A percentile compares a stretch with the other conserved stretches of the same genome.
phyloP scores from a whole-genome alignment of 2,113 vertebrate genomes.

The Ariopsis seemanni region DNA sequence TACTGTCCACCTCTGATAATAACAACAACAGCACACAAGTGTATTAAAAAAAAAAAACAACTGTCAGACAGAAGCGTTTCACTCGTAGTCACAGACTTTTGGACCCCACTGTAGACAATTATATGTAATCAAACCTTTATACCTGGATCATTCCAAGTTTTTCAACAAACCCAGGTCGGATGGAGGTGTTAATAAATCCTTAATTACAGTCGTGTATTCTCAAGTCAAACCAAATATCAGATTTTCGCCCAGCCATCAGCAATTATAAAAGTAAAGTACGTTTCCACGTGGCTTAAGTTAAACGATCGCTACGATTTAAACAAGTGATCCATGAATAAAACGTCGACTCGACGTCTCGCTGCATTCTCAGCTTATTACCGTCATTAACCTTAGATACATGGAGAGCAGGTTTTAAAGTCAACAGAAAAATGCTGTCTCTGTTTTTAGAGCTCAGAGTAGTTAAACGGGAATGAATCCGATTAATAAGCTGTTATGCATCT shows the following conservation, averaged over 20 bases:
- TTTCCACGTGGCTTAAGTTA: not conserved
- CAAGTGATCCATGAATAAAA: constrained; percentile 53
- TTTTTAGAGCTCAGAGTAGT: constrained; percentile 11
- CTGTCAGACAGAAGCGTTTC: not conserved
- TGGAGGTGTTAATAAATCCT: not conserved
- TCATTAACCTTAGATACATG: constrained; percentile 46
- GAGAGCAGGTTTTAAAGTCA: constrained; percentile 46
- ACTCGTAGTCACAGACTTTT: not conserved
- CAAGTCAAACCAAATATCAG: not conserved
- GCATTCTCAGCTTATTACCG: constrained; percentile 43
- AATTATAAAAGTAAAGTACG: not conserved
- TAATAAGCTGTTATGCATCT: not conserved
- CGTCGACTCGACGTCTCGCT: constrained; percentile 38
- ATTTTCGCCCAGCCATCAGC: not conserved
- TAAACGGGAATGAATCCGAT: not conserved
- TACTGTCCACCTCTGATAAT: too few species aligned
- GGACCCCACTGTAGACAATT: not conserved
- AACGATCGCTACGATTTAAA: constrained; percentile 38
- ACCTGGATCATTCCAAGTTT: not conserved
- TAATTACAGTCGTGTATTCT: not conserved
- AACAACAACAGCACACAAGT: too few species aligned
- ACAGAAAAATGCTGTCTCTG: constrained; percentile 11
- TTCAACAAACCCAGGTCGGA: not conserved
- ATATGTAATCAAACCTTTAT: not conserved
- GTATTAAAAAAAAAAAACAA: not conserved